These are phyloP conservation scores for Andrena marginata DNA, from an alignment of 2,888 invertebrate species.

Conservation along the genomic window DNA sequence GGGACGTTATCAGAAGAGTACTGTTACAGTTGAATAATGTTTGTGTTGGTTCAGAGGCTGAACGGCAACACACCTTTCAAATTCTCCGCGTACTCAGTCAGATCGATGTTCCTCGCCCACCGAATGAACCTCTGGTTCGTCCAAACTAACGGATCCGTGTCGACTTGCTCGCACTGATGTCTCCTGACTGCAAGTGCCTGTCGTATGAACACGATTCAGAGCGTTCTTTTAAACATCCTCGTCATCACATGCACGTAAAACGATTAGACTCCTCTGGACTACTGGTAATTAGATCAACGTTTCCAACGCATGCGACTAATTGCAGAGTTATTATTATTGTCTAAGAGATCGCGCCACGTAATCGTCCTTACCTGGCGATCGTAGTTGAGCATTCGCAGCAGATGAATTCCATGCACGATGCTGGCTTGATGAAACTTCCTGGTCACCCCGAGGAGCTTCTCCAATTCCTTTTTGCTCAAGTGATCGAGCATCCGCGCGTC, in stretches of 20 bases:
- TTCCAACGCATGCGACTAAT: too few species aligned
- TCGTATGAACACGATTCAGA: neutral
- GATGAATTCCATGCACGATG: conserved; percentile 96
- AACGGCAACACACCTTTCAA: conserved; percentile 90
- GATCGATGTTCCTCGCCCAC: conserved; percentile 97
- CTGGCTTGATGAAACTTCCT: conserved; percentile 98
- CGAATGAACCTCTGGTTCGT: conserved; percentile 97
- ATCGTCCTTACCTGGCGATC: conserved; percentile 90
- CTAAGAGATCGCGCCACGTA: neutral
- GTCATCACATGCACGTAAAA: neutral
- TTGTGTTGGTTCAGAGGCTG: conserved; percentile 31
- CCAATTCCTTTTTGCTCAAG: conserved; percentile 96
- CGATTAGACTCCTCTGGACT: neutral
- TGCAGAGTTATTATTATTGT: neutral
- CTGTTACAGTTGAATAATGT: neutral
- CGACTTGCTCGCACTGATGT: conserved; percentile 94
- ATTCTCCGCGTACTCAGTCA: conserved; percentile 97
- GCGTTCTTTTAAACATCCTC: neutral
- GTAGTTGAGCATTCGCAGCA: conserved; percentile 96
- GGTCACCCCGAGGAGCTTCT: conserved; percentile 96
- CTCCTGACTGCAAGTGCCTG: conserved; percentile 94
- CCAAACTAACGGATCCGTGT: conserved; percentile 97
- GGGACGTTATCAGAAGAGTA: neutral
- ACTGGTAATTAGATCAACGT: neutral
- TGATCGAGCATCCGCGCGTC: conserved; percentile 97